Evolutionary conservation across 2,113 vertebrate genomes (phyloP).

Genomic region (Narcine bancroftii): DNA sequence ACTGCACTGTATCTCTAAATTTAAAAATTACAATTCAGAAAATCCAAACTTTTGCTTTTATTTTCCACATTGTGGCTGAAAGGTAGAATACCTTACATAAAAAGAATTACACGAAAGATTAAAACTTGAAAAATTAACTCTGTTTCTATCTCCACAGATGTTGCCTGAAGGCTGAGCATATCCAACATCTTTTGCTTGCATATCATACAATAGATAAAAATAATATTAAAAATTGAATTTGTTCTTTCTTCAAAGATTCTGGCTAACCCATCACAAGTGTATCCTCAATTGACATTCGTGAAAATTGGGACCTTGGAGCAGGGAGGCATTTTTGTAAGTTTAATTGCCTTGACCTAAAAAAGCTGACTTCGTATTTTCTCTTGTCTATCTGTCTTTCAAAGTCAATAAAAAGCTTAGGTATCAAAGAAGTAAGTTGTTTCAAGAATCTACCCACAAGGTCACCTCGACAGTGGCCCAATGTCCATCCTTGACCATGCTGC

Average conservation of each 20-base stretch:
- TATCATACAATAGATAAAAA: not conserved
- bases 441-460: not conserved
- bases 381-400: slow-evolving; percentile 19
- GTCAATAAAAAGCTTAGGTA: not conserved
- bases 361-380: slow-evolving; percentile 45
- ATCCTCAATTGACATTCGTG: slow-evolving; percentile 39
- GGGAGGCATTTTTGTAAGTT: slow-evolving; percentile 47
- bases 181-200: not conserved
- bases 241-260: slow-evolving; percentile 4
- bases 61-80: not conserved
- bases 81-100: not conserved
- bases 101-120: no score
- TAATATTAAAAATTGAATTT: not conserved
- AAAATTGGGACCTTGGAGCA: slow-evolving; percentile 44
- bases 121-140: no score
- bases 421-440: not conserved
- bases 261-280: not conserved
- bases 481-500: not conserved
- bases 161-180: no score
- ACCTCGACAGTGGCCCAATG: not conserved
- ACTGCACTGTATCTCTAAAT: no score
- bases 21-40: no score
- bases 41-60: not conserved
- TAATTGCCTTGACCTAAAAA: not conserved
- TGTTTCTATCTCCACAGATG: no score